Evolutionary conservation across 2,888 invertebrate genomes (phyloP).

Genomic region (Mechanitis messenoides): DNA sequence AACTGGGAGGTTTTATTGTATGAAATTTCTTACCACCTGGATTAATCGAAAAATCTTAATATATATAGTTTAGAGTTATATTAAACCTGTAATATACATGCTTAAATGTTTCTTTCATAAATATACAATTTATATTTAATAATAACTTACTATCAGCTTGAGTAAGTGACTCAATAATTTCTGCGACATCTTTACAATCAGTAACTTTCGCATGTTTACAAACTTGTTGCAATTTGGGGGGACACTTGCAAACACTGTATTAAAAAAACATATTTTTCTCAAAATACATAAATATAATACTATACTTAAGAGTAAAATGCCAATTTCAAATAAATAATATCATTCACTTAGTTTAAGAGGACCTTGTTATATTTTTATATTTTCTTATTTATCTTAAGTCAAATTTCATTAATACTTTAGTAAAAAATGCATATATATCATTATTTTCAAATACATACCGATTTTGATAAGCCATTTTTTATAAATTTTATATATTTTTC

Average conservation of each 20-base stretch:
- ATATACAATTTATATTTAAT: conserved; percentile 1
- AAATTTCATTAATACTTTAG: too few relatives aligned
- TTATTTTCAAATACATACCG: neutral
- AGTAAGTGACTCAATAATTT: conserved; percentile 57
- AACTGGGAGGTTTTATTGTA: conserved; percentile 39
- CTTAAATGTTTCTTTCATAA: too few relatives aligned
- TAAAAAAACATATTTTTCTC: conserved; percentile 14
- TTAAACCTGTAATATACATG: too few relatives aligned
- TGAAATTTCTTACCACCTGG: conserved; percentile 23
- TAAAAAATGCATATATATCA: too few relatives aligned
- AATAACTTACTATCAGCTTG: conserved; percentile 44
- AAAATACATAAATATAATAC: neutral
- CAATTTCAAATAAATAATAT: too few relatives aligned
- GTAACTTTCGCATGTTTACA: conserved; percentile 40
- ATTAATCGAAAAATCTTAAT: neutral
- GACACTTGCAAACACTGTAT: conserved; percentile 52
- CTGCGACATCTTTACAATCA: conserved; percentile 52
- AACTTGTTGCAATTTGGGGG: conserved; percentile 36
- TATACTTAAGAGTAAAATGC: neutral
- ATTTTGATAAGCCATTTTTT: neutral
- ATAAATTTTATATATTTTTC: neutral
- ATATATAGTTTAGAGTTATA: neutral
- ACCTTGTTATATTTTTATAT: too few relatives aligned
- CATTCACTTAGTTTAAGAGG: too few relatives aligned
- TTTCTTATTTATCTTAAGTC: too few relatives aligned